Percentiles rank a stretch among this genome's conserved stretches.
Conservation (phyloP, 2,113 vertebrate species). For the Esox niger region DNA sequence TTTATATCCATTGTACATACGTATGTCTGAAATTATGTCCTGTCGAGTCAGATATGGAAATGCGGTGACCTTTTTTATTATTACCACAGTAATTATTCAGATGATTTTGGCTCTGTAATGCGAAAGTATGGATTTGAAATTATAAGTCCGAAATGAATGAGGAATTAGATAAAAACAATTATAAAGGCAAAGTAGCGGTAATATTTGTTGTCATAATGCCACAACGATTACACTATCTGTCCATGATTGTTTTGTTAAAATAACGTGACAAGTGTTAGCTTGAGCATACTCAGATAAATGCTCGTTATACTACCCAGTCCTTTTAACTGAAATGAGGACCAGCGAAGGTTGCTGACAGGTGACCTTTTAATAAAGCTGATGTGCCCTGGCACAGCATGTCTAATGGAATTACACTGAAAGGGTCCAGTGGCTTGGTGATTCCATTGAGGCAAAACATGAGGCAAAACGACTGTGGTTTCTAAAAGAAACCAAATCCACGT, state of each 20-base stretch:
- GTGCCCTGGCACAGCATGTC: not conserved
- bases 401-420: not conserved
- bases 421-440: not conserved
- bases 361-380: slow-evolving; percentile 1
- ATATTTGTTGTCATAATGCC: not conserved
- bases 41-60: too few relatives aligned
- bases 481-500: not conserved
- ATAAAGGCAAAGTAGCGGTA: not conserved
- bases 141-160: too few relatives aligned
- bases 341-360: not conserved
- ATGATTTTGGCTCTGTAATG: too few relatives aligned
- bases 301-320: not conserved
- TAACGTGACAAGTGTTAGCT: not conserved
- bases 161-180: too few relatives aligned
- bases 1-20: too few relatives aligned
- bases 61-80: too few relatives aligned
- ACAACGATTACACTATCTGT: not conserved
- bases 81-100: too few relatives aligned
- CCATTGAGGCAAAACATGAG: not conserved
- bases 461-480: not conserved
- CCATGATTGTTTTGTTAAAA: not conserved
- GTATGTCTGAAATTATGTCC: too few relatives aligned
- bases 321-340: not conserved
- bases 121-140: too few relatives aligned
- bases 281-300: not conserved